Conservation (phyloP, 2,888 invertebrate genomes). For the Arge pagana region DNA sequence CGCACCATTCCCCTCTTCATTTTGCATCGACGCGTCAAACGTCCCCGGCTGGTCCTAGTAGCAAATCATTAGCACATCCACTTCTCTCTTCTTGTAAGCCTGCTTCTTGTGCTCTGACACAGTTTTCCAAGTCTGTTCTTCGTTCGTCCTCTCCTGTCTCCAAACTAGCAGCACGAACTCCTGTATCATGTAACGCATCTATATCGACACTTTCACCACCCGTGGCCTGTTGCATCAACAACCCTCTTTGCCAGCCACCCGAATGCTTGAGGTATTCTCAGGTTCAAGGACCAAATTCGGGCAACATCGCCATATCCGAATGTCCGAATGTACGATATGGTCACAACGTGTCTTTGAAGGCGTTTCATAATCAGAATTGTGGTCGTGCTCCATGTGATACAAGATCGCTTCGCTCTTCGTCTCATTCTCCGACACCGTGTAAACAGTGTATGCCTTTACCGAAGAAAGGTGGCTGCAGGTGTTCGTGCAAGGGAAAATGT, state of each 20-base stretch:
- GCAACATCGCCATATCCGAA: no score
- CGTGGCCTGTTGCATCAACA: conserved; percentile 7
- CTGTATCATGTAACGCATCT: background rate
- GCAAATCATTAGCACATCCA: no score
- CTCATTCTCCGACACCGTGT: conserved; percentile 18
- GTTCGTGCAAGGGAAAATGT: conserved; percentile 37
- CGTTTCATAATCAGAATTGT: background rate
- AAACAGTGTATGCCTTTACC: conserved; percentile 20
- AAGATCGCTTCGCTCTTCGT: conserved; percentile 3
- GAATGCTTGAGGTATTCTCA: conserved; percentile 1
- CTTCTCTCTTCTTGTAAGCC: conserved; percentile 15
- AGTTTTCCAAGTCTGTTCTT: conserved; percentile 1
- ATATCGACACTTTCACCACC: background rate
- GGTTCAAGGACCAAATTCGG: background rate
- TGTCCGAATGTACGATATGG: conserved; percentile 5
- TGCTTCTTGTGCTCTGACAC: conserved; percentile 9
- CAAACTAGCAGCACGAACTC: no score
- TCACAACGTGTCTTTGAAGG: background rate
- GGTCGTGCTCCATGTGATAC: conserved; percentile 13
- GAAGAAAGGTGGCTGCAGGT: conserved; percentile 27
- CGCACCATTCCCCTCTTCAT: conserved; percentile 2
- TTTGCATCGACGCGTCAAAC: background rate
- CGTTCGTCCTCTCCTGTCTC: background rate
- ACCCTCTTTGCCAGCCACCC: conserved; percentile 27
- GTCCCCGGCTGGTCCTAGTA: no score